These are phyloP conservation scores for Strix occidentalis DNA, from an alignment of 2,797 vertebrate species.

Conservation along the genomic window DNA sequence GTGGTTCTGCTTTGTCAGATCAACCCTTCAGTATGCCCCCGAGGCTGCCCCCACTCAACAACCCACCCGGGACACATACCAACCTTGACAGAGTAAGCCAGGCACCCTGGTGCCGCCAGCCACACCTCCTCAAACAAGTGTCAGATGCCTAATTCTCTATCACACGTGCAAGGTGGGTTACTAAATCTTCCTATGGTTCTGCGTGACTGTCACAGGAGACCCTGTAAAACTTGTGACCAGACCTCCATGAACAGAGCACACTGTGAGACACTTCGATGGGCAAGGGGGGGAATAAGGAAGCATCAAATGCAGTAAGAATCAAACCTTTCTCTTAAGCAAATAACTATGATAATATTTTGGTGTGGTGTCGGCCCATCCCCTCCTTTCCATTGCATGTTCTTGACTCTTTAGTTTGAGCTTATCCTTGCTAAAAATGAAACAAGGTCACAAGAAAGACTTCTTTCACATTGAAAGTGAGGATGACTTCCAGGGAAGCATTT, in stretches of 20 bases:
- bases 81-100: not conserved
- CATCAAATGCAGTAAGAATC: not conserved
- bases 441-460: not conserved
- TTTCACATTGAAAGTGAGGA: not conserved
- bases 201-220: not conserved
- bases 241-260: not conserved
- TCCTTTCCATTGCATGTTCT: not conserved
- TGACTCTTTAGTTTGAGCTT: not conserved
- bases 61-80: not conserved
- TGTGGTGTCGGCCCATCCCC: not conserved
- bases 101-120: not conserved
- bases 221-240: not conserved
- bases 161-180: not conserved
- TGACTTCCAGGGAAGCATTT: not conserved
- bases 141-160: not conserved
- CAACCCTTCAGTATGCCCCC: not conserved
- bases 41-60: not conserved
- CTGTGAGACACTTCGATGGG: not conserved
- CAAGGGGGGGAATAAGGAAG: not conserved
- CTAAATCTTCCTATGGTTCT: not conserved
- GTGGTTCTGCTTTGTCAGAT: not conserved
- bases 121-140: not conserved
- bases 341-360: not conserved
- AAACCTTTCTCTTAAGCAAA: not conserved
- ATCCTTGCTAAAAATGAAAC: not conserved